Conservation (phyloP, 2,797 vertebrate species). For the Notolabrus celidotus region DNA sequence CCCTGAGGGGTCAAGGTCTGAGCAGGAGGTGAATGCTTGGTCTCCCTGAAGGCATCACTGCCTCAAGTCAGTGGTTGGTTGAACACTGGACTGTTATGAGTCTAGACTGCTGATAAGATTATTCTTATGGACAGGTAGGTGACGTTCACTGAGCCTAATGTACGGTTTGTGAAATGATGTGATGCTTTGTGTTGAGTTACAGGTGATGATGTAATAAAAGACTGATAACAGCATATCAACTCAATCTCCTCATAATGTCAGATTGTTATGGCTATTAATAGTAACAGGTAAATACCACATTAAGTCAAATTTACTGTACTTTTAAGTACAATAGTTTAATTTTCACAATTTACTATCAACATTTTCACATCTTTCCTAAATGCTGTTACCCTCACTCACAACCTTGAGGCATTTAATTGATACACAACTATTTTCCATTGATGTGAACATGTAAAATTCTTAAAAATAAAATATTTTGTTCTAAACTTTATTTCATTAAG, state of each 20-base stretch:
- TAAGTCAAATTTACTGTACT: no score
- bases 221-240: background rate
- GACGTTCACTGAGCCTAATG: constrained; percentile 10
- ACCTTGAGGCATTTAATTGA: no score
- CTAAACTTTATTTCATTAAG: no score
- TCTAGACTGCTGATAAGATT: constrained; percentile 33
- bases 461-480: no score
- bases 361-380: no score
- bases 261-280: background rate
- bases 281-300: no score
- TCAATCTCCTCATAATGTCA: background rate
- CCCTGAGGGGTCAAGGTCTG: constrained; percentile 30
- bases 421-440: no score
- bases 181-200: no score
- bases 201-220: background rate
- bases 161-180: background rate
- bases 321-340: no score
- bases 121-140: constrained; percentile 6
- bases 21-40: constrained; percentile 19
- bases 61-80: constrained; percentile 18
- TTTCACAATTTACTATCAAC: no score
- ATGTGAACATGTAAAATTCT: no score
- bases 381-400: no score
- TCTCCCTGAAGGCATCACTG: constrained; percentile 16
- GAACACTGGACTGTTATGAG: constrained; percentile 18